phyloP scores from a whole-genome alignment of 2,113 vertebrate species.

The Malurus elegans region DNA sequence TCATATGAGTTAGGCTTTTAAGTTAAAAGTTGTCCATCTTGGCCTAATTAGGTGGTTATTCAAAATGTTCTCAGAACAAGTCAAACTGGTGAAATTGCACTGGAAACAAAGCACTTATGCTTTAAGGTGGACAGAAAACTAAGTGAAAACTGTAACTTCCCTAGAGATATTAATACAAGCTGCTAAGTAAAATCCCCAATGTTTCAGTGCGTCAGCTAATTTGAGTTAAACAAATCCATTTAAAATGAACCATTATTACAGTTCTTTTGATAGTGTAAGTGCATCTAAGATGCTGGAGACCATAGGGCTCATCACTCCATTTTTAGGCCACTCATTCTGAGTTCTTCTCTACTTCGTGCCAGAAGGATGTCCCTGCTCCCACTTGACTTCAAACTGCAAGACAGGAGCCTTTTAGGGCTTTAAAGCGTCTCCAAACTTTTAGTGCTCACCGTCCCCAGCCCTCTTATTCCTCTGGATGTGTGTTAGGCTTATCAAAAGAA shows the following conservation, averaged over 20 bases:
- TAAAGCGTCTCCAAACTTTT: background rate
- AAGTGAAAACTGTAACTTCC: background rate
- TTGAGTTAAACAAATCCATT: background rate
- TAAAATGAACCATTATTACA: background rate
- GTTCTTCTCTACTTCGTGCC: background rate
- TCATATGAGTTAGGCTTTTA: background rate
- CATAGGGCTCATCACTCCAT: background rate
- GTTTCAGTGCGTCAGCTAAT: background rate
- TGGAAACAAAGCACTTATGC: background rate
- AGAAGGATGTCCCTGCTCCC: background rate
- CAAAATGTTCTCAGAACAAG: background rate
- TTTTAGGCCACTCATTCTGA: background rate
- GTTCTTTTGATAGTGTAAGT: background rate
- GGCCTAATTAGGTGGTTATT: background rate
- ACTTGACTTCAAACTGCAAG: background rate
- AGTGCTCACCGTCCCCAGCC: background rate
- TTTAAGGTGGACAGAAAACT: background rate
- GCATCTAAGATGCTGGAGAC: background rate
- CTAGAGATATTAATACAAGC: background rate
- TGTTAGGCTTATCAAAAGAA: background rate
- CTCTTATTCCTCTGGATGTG: background rate
- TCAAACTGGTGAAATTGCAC: background rate
- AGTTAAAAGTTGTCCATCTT: background rate
- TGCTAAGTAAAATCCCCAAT: background rate
- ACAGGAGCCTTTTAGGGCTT: background rate